Percentiles rank a stretch among this genome's conserved stretches.
Conservation (phyloP, 2,888 invertebrate genomes). For the Elysia crispata region DNA sequence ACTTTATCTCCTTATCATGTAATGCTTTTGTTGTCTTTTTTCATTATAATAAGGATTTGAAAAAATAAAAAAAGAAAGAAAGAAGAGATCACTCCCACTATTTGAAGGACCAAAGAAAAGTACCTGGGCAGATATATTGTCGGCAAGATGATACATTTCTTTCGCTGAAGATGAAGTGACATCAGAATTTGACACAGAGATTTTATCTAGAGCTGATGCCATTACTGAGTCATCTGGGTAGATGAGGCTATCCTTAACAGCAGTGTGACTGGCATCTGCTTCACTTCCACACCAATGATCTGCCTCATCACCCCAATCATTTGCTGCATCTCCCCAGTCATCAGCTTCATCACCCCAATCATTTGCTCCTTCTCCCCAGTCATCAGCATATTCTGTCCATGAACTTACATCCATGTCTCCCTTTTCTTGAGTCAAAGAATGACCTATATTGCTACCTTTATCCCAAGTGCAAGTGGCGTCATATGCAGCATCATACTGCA, state of each 20-base stretch:
- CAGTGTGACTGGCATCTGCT: conserved; percentile 33
- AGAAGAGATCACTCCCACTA: neutral
- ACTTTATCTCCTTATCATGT: too few relatives aligned
- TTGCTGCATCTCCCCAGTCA: neutral
- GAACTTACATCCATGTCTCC: neutral
- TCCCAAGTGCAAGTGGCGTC: neutral
- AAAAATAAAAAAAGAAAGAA: too few relatives aligned
- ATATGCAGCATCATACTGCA: conserved; percentile 30
- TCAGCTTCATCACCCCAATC: conserved; percentile 56
- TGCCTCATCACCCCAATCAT: conserved; percentile 81
- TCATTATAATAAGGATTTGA: too few relatives aligned
- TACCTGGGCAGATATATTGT: conserved; percentile 56
- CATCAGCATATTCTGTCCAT: conserved; percentile 46
- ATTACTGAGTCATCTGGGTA: too few relatives aligned
- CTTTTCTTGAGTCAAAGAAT: neutral
- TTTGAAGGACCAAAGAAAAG: neutral
- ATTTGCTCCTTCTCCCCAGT: conserved; percentile 56
- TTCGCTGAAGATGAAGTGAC: too few relatives aligned
- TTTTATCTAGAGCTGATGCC: too few relatives aligned
- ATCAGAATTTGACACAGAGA: too few relatives aligned
- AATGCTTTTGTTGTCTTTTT: too few relatives aligned
- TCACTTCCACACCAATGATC: conserved; percentile 82
- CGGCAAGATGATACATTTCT: too few relatives aligned
- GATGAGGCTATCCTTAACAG: conserved; percentile 86
- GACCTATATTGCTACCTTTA: neutral